Percentiles rank a stretch among this genome's conserved stretches.
These are phyloP conservation scores for Clarias macrocephalus DNA, from an alignment of 2,113 vertebrate genomes.

Conservation along the genomic window DNA sequence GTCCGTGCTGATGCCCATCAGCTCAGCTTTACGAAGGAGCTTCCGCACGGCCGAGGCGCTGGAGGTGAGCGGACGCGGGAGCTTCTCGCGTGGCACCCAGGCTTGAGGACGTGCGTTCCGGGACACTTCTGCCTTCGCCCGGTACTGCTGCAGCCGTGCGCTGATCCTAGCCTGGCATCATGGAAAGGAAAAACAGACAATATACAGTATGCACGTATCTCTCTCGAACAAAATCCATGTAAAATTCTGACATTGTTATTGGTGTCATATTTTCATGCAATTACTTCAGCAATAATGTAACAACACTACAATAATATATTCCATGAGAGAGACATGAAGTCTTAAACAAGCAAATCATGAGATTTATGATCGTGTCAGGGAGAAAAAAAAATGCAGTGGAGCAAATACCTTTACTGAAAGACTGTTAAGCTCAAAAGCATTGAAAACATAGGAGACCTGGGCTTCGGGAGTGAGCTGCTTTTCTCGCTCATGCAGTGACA, in stretches of 20 bases:
- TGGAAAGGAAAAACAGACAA: background rate
- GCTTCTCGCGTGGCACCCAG: slow-evolving; percentile 95
- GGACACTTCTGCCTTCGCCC: slow-evolving; percentile 91
- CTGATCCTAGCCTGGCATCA: slow-evolving; percentile 85
- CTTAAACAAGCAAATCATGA: background rate
- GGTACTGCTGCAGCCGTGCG: slow-evolving; percentile 92
- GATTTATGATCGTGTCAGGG: background rate
- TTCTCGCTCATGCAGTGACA: slow-evolving; percentile 94
- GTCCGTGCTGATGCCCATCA: slow-evolving; percentile 99
- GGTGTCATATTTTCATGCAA: background rate
- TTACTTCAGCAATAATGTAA: background rate
- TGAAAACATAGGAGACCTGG: slow-evolving; percentile 73
- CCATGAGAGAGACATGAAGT: background rate
- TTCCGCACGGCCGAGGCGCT: slow-evolving; percentile 96
- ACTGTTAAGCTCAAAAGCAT: background rate
- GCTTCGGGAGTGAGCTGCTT: slow-evolving; percentile 93
- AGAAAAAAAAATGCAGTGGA: background rate
- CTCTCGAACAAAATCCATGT: background rate
- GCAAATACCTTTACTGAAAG: background rate
- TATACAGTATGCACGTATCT: too few relatives aligned
- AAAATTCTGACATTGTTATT: background rate
- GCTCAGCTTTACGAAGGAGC: slow-evolving; percentile 93
- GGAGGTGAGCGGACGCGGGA: slow-evolving; percentile 92
- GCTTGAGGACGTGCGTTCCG: slow-evolving; percentile 93
- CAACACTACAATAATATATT: background rate